These are phyloP conservation scores for Agonopterix alstromeriana DNA, from an alignment of 2,888 invertebrate genomes.

Conservation along the genomic window DNA sequence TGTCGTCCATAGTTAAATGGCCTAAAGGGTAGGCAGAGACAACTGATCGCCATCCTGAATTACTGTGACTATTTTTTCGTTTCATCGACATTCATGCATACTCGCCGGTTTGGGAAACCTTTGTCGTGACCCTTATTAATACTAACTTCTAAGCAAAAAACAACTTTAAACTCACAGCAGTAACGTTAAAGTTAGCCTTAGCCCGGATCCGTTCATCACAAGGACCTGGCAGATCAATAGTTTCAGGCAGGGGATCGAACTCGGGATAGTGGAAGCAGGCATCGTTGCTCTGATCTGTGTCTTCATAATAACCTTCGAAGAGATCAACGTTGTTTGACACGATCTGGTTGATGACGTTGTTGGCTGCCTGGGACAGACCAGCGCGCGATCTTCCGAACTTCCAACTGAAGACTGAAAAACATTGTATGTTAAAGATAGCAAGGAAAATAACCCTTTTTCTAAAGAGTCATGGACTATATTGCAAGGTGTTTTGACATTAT, in stretches of 20 bases:
- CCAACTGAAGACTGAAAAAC: slow-evolving; percentile 55
- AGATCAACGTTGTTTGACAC: slow-evolving; percentile 37
- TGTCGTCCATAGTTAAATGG: too few species aligned
- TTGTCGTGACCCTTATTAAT: background rate
- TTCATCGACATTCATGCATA: too few species aligned
- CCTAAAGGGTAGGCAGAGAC: too few species aligned
- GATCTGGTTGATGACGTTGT: slow-evolving; percentile 23
- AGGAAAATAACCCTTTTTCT: too few species aligned
- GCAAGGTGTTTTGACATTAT: too few species aligned
- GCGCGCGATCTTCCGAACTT: slow-evolving; percentile 39
- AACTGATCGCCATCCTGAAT: too few species aligned
- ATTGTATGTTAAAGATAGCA: background rate
- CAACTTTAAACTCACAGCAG: slow-evolving; percentile 32
- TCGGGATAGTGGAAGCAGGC: slow-evolving; percentile 59
- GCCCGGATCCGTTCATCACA: slow-evolving; percentile 40
- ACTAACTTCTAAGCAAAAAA: background rate
- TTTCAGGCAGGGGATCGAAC: slow-evolving; percentile 26
- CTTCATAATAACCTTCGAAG: slow-evolving; percentile 40
- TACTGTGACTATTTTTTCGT: too few species aligned
- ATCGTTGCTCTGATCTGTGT: slow-evolving; percentile 35
- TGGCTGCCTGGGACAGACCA: slow-evolving; percentile 32
- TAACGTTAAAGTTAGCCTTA: slow-evolving; percentile 34
- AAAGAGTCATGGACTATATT: too few species aligned
- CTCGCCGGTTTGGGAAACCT: too few species aligned
- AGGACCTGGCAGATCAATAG: slow-evolving; percentile 40